Evolutionary conservation across 2,888 invertebrate species (phyloP), one percentile per base, ranked within the genome.

Genomic region (Chydorus sphaericus): DNA sequence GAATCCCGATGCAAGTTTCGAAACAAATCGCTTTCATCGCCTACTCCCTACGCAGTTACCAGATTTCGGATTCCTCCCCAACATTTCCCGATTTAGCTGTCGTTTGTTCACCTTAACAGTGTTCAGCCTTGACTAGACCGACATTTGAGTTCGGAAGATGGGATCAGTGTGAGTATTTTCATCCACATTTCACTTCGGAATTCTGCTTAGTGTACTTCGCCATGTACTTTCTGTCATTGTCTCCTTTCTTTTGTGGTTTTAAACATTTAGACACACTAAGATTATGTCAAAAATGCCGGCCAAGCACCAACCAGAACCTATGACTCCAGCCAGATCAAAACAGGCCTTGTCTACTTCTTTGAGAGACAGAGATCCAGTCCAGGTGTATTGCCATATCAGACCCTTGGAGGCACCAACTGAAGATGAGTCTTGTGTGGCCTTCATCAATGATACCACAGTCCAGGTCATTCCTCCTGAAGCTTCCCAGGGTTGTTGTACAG

Each of bases 351-450:
- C 33, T 23, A 52, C 31, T 52, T 52, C 52, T 7, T n/a, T n/a
- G n/a, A 52, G 36, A 37, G 55, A 48, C 28, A 20, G 29, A 14
- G 55, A 90, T 69, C 82, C 88, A 0, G 86, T 91, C 0, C 81
- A 90, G 73, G 94, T 94, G 0, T 94, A 79, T 65, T 93, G 93
- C 66, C 76, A 94, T 20, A 70, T 94, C 16, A 76, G 89, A 11
- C 91, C 92, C 0, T 73, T 88, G 67, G 81, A 82, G 65, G 62
- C 64, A 10, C 76, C 78, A 54, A 79, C 81, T 16, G 74, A 72
- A 23, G 62, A 64, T 4, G n/a, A n/a, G n/a, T 54, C 59, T 11
- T 62, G 61, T 61, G 62, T 71, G 7, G 66, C 66, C 39, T 62
- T 68, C 11, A 33, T 68, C 4, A 66, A 66, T 58, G 63, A 67